phyloP scores from a whole-genome alignment of 2,888 invertebrate species.

The Drosophila gaucha region DNA sequence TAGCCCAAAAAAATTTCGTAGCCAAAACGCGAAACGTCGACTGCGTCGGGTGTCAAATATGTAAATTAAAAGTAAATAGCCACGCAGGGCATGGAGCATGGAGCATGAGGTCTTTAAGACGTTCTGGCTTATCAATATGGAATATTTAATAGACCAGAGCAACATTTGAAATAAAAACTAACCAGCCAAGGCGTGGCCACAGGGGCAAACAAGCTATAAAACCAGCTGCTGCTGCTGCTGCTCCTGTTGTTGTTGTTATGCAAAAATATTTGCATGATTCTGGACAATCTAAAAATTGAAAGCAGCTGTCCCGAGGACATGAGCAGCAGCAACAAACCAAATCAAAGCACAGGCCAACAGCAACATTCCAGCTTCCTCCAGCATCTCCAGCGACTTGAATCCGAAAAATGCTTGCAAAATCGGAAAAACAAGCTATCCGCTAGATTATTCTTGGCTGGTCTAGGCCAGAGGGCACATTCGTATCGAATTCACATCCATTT shows the following conservation, averaged over 20 bases:
- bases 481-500: conserved; percentile 31
- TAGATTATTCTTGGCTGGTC: too few species aligned
- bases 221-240: not conserved
- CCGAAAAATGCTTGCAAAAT: too few species aligned
- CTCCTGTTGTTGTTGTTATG: conserved; percentile 50
- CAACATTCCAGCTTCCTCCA: conserved; percentile 4
- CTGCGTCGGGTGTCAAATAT: conserved; percentile 33
- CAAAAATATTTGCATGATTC: conserved; percentile 70
- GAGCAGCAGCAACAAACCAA: conserved; percentile 5
- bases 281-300: conserved; percentile 64
- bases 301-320: conserved; percentile 55
- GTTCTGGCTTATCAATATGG: conserved; percentile 32
- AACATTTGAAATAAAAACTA: conserved; percentile 21
- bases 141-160: conserved; percentile 15
- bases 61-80: conserved; percentile 49
- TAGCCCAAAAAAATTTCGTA: not conserved
- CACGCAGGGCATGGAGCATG: not conserved
- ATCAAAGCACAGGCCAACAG: conserved; percentile 9
- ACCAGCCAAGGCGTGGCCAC: conserved; percentile 10
- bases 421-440: too few species aligned
- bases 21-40: not conserved
- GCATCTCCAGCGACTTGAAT: conserved; percentile 12
- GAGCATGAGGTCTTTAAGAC: not conserved
- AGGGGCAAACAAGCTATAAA: conserved; percentile 10
- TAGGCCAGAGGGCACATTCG: conserved; percentile 13